Percentiles rank a stretch among this genome's conserved stretches.
phyloP scores from a whole-genome alignment of 2,888 invertebrate genomes.

The Ametastegia equiseti region DNA sequence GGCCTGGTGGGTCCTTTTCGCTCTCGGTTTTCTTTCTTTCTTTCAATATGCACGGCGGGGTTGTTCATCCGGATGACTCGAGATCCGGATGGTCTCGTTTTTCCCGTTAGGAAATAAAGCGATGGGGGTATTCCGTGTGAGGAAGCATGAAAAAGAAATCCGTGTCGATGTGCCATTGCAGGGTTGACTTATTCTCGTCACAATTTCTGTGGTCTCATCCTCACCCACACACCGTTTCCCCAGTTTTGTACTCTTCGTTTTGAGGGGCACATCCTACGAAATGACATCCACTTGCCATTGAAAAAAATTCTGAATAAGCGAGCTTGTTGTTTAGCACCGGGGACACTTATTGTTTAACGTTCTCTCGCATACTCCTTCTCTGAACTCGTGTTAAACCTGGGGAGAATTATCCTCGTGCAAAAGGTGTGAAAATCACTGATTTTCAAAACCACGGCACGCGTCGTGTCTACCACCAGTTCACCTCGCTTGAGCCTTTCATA shows the following conservation, averaged over 20 bases:
- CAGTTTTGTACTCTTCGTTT: not conserved
- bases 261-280: slow-evolving; percentile 19
- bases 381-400: not conserved
- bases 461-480: not conserved
- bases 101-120: no score
- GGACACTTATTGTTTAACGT: slow-evolving; percentile 32
- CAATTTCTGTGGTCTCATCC: no score
- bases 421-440: slow-evolving; percentile 34
- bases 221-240: no score
- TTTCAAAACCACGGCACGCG: slow-evolving; percentile 10
- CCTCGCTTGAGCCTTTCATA: not conserved
- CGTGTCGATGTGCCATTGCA: no score
- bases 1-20: not conserved
- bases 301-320: slow-evolving; percentile 30
- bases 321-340: slow-evolving; percentile 17
- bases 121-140: no score
- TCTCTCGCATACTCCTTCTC: no score
- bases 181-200: not conserved
- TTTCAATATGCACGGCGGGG: no score
- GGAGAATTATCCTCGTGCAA: slow-evolving; percentile 22
- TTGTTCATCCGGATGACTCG: no score
- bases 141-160: no score
- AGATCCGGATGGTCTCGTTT: no score
- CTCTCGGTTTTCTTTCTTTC: not conserved
- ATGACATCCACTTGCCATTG: slow-evolving; percentile 38